These are phyloP conservation scores for Myrmecophaga tridactyla DNA, from an alignment of 2,113 vertebrate genomes.

Conservation along the genomic window DNA sequence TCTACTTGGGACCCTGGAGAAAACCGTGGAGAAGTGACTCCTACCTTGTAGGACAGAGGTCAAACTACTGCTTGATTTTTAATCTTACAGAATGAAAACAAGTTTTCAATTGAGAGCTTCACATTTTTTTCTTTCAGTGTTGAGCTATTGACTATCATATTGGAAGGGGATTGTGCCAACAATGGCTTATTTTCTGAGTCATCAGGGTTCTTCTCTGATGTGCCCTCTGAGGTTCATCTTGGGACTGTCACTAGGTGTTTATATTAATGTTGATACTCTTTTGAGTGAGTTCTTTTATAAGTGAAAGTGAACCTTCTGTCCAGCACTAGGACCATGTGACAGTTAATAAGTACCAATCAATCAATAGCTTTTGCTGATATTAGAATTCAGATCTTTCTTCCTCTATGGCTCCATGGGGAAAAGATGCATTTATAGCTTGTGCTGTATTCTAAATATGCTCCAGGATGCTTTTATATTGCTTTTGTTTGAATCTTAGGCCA, in stretches of 20 bases:
- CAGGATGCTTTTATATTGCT: background rate
- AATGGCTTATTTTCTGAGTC: background rate
- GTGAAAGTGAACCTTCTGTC: background rate
- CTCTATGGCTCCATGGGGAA: slow-evolving; percentile 4
- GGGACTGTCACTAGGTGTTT: background rate
- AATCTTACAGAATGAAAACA: background rate
- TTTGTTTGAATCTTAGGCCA: background rate
- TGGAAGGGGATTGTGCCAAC: background rate
- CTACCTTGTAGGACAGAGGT: background rate
- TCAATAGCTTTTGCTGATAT: slow-evolving; percentile 46
- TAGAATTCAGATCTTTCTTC: background rate
- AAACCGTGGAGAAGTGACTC: background rate
- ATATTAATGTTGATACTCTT: background rate
- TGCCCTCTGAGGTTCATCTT: background rate
- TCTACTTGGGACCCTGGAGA: background rate
- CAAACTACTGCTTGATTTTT: background rate
- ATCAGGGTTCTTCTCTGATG: background rate
- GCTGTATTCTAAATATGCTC: background rate
- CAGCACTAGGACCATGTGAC: background rate
- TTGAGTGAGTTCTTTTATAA: slow-evolving; percentile 23
- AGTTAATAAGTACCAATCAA: slow-evolving; percentile 52
- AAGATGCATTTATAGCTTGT: background rate
- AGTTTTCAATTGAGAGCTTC: background rate
- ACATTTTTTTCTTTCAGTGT: background rate
- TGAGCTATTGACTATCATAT: background rate